Base-by-base conservation (phyloP, 2,888 invertebrate genomes). In the Phasia obesa region DNA sequence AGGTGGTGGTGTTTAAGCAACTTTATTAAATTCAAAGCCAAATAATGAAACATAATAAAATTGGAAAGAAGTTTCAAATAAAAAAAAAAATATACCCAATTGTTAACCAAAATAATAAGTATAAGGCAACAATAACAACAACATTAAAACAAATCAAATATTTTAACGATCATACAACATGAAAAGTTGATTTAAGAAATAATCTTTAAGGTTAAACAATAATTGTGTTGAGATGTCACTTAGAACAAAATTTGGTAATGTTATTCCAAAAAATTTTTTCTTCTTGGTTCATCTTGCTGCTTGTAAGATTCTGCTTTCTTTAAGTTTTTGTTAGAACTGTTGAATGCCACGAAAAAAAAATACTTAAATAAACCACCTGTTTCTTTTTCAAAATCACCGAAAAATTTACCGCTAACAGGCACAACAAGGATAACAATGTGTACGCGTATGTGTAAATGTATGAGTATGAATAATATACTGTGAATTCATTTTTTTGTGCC, bases 1-100 rank as follows among this genome's bases (percentile, higher is more conserved):
- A 85, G 85, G 84, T 84, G 85, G 84, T 85, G 82, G 82, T 51
- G 75, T 71, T 74, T n/a, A n/a, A n/a, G n/a, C n/a, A n/a, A n/a
- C n/a, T n/a, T 71, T 55, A 47, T 76, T 51, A 49, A 49, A 67
- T 42, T 76, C 35, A 42, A 44, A 77, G 47, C 15, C 21, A 55
- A 55, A 31, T 53, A 65, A 67, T 27, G 42, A 64, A 64, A 76
- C 15, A 7, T 23, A 44, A 1, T 35, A 35, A 9, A 35, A 77
- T 53, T 38, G 19, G 3, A 51, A 75, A 38, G 7, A 69, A 55
- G n/a, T 47, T 71, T 57, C 19, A 55, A 71, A 53, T 21, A 23
- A 31, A 44, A 69, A 64, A 13, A 31, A 44, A 69, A 64, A 13
- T 4, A 69, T 31, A 57, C 13, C n/a, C 71, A 64, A 65, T 64